Evolutionary conservation across 2,888 invertebrate genomes (phyloP).

Genomic region (Caradrina kadenii): DNA sequence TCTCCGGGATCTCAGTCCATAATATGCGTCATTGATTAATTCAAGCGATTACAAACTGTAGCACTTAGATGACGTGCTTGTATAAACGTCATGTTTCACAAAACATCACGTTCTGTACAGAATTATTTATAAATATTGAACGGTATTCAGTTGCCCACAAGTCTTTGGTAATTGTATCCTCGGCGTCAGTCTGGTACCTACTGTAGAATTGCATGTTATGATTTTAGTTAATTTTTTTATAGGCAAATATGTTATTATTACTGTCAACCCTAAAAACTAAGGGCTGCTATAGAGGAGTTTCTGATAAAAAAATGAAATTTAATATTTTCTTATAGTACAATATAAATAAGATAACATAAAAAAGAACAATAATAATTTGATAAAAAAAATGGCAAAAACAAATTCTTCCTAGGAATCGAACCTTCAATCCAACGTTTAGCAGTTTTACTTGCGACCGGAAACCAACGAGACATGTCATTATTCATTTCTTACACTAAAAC

Average conservation of each 20-base stretch:
- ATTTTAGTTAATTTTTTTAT: background rate
- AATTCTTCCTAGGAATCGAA: too few species aligned
- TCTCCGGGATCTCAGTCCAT: background rate
- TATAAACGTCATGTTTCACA: constrained; percentile 44
- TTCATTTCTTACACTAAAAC: too few species aligned
- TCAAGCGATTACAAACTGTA: constrained; percentile 7
- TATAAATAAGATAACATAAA: too few species aligned
- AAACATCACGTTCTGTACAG: constrained; percentile 41
- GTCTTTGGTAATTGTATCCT: constrained; percentile 29
- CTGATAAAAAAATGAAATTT: too few species aligned
- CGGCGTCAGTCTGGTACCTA: constrained; percentile 2
- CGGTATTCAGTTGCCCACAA: constrained; percentile 33
- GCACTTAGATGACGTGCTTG: constrained; percentile 38
- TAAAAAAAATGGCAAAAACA: too few species aligned
- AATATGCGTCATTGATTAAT: constrained; percentile 8
- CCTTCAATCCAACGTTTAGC: background rate
- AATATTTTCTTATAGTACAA: too few species aligned
- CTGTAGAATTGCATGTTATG: constrained; percentile 22
- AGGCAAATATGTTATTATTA: too few species aligned
- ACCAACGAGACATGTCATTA: too few species aligned
- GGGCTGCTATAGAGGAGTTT: too few species aligned
- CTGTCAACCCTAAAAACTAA: too few species aligned
- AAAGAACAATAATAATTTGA: too few species aligned
- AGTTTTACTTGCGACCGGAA: background rate
- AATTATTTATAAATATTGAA: constrained; percentile 41